phyloP scores from a whole-genome alignment of 2,113 vertebrate genomes.

The Ammodytes marinus region DNA sequence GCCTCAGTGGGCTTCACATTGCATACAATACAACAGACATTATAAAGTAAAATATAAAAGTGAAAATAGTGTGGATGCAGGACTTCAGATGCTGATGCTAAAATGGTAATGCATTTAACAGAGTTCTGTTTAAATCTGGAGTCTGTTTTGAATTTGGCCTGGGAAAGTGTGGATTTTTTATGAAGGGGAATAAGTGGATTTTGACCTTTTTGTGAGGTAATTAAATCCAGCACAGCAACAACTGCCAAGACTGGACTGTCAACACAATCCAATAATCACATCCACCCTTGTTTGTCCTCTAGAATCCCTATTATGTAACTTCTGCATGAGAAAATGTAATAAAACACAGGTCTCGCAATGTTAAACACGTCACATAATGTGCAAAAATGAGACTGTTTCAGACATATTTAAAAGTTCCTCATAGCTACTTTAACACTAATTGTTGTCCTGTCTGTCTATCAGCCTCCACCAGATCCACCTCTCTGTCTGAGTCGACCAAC shows the following conservation, averaged over 20 bases:
- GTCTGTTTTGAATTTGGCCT: not conserved
- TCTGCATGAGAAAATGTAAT: too few relatives aligned
- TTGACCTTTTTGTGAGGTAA: slow-evolving; percentile 10
- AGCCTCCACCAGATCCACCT: slow-evolving; percentile 84
- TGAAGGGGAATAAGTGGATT: slow-evolving; percentile 4
- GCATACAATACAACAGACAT: too few relatives aligned
- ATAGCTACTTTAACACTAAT: too few relatives aligned
- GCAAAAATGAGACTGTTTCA: too few relatives aligned
- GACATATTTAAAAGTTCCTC: too few relatives aligned
- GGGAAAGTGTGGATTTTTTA: not conserved
- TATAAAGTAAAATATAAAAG: too few relatives aligned
- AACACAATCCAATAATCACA: not conserved
- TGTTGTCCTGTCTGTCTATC: slow-evolving; percentile 8
- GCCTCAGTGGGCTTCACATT: too few relatives aligned
- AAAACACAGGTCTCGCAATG: too few relatives aligned
- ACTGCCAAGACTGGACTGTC: not conserved
- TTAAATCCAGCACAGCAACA: slow-evolving; percentile 22
- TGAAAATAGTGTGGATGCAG: too few relatives aligned
- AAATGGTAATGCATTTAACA: not conserved
- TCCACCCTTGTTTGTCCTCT: not conserved
- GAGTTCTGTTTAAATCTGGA: not conserved
- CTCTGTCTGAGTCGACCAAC: slow-evolving; percentile 86
- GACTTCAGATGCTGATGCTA: too few relatives aligned
- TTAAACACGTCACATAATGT: too few relatives aligned
- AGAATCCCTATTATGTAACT: too few relatives aligned